Conservation (phyloP, 2,888 invertebrate genomes). For the Drosophila dives region DNA sequence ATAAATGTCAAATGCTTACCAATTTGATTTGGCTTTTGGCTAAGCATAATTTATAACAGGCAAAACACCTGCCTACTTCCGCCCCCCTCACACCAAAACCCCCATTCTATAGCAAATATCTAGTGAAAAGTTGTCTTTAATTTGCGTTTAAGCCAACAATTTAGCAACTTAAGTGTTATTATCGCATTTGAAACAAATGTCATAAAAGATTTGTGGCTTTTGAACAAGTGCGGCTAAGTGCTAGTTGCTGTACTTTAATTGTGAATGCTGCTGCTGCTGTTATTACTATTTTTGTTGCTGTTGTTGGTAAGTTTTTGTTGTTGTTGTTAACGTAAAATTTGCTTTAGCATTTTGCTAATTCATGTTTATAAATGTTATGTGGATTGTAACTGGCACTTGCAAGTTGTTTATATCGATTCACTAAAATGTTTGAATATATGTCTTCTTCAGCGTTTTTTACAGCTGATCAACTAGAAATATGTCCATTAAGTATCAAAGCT, state of each 20-base stretch:
- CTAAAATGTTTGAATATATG: not conserved
- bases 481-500: not conserved
- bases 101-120: constrained; percentile 4
- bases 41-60: constrained; percentile 72
- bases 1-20: constrained; percentile 79
- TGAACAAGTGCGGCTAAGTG: constrained; percentile 70
- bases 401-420: constrained; percentile 37
- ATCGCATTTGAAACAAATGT: constrained; percentile 75
- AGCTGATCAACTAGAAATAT: not conserved
- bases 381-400: constrained; percentile 46
- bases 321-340: constrained; percentile 24
- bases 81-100: constrained; percentile 1
- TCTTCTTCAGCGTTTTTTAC: not conserved
- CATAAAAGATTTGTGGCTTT: constrained; percentile 72
- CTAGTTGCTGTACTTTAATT: constrained; percentile 58
- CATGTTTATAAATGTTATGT: constrained; percentile 48
- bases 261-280: constrained; percentile 23
- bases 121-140: constrained; percentile 60
- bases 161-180: constrained; percentile 77
- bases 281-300: constrained; percentile 10
- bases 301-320: constrained; percentile 17
- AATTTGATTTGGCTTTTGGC: constrained; percentile 78
- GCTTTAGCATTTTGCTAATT: constrained; percentile 53
- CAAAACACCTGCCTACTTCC: constrained; percentile 44
- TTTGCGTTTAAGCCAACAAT: constrained; percentile 72